These are phyloP conservation scores for Drosophila nr. perissopoda DNA, from an alignment of 2,888 invertebrate species.

Conservation along the genomic window DNA sequence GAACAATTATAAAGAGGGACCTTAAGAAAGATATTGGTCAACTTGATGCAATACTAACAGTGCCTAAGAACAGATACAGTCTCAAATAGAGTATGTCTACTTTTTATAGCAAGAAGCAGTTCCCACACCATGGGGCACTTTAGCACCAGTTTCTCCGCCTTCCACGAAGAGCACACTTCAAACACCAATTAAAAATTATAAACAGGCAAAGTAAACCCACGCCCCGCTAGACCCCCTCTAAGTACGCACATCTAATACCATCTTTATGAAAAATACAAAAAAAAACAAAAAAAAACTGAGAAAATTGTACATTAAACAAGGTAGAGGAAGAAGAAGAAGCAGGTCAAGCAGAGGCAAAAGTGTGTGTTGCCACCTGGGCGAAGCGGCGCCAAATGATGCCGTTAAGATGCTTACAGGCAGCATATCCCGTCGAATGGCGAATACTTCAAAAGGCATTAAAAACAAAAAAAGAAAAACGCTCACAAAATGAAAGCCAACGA, in stretches of 20 bases:
- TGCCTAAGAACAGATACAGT: neutral
- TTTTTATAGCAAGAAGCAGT: conserved; percentile 1
- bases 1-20: neutral
- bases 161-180: conserved; percentile 58
- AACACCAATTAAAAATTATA: conserved; percentile 79
- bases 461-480: conserved; percentile 64
- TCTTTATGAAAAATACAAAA: conserved; percentile 49
- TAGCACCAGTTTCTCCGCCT: conserved; percentile 39
- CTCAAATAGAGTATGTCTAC: conserved; percentile 4
- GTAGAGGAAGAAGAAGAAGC: conserved; percentile 35
- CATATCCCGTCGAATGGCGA: conserved; percentile 36
- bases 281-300: conserved; percentile 14
- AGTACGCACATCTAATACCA: conserved; percentile 57
- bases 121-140: conserved; percentile 18
- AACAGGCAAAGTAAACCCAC: conserved; percentile 48
- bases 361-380: conserved; percentile 76
- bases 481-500: conserved; percentile 76
- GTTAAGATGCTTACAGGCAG: conserved; percentile 75
- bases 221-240: conserved; percentile 2
- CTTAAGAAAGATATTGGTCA: neutral
- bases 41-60: neutral
- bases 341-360: conserved; percentile 22
- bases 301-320: conserved; percentile 61
- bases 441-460: conserved; percentile 81
- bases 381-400: conserved; percentile 73